Evolutionary conservation across 2,797 vertebrate species (phyloP).

Genomic region (Rhynchonycteris naso): DNA sequence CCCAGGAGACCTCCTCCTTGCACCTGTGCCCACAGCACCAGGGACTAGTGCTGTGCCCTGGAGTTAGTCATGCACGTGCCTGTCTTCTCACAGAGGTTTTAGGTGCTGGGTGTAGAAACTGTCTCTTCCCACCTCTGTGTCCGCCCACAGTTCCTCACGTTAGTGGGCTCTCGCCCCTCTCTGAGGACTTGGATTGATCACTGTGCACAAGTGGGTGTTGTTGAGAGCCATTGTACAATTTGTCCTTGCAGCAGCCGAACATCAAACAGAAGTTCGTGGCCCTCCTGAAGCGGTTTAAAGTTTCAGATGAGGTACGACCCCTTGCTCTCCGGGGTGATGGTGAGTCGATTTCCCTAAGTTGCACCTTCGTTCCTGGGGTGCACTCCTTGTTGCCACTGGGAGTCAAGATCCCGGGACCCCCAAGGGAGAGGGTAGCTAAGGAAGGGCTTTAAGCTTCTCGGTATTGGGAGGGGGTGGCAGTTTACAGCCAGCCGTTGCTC

Average conservation of each 20-base stretch:
- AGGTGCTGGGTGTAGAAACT: background rate
- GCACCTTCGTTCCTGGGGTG: background rate
- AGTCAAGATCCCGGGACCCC: background rate
- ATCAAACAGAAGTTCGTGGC: conserved; percentile 99
- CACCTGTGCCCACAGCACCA: background rate
- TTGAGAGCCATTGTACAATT: conserved; percentile 21
- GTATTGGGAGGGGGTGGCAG: background rate
- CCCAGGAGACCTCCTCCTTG: background rate
- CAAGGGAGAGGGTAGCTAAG: background rate
- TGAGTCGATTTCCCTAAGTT: background rate
- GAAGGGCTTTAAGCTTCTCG: background rate
- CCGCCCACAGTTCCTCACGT: background rate
- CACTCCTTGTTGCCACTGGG: background rate
- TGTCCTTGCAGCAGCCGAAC: conserved; percentile 92
- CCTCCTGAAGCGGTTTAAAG: conserved; percentile 96
- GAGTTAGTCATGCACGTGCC: accelerated
- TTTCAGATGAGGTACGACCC: conserved; percentile 94
- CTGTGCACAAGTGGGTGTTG: background rate
- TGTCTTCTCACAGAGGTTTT: background rate
- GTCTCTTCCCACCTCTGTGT: background rate
- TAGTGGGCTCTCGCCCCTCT: background rate
- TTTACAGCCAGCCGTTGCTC: background rate
- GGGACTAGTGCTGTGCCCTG: background rate
- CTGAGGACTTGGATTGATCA: background rate
- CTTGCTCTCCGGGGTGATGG: background rate